Base-by-base conservation (phyloP, 2,888 invertebrate genomes). In the Mesoligia furuncula region DNA sequence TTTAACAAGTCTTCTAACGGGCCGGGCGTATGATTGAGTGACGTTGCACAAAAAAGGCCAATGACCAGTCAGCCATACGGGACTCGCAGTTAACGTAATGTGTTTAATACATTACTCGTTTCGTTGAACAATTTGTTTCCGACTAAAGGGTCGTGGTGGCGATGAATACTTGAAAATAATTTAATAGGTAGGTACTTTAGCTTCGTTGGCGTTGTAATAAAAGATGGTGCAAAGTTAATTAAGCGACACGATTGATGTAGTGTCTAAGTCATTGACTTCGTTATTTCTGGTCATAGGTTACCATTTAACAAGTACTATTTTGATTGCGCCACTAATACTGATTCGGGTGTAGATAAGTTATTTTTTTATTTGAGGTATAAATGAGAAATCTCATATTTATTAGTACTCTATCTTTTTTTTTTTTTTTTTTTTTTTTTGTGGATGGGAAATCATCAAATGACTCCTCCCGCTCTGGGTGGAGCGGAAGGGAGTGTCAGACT, bases 31-130 rank as follows among this genome's bases (percentile, higher is more conserved):
- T 64, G 54, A 57, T 72, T 54, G 39, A 72, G 54, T 80, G 62
- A 62, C 24, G 42, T 45, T n/a, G 51, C 51, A 45, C 20, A 79
- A 79, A 64, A 77, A 62, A 27, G 20, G 51, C n/a, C 51, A 45
- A 45, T 59, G 31, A 13, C 42, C 36, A 45, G 77, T 15, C 24
- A 36, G n/a, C 20, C 45, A 27, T 36, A 36, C 17, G 36, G 77
- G 20, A 45, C 42, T 75, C 39, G 9, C 48, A 42, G 42, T 59
- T 27, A 15, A 39, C 24, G 75, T 24, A 24, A 27, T 61, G 6
- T 51, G 6, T 48, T 59, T 59, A 27, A 61, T 59, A 61, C 48
- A 48, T 74, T 36, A 48, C 39, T 61, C 48, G 24, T 51, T 61
- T 59, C 3, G n/a, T 36, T 73, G n/a, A 48, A 8, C 24, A n/a